Base-by-base conservation (phyloP, 2,797 vertebrate species). In the Iguana delicatissima region DNA sequence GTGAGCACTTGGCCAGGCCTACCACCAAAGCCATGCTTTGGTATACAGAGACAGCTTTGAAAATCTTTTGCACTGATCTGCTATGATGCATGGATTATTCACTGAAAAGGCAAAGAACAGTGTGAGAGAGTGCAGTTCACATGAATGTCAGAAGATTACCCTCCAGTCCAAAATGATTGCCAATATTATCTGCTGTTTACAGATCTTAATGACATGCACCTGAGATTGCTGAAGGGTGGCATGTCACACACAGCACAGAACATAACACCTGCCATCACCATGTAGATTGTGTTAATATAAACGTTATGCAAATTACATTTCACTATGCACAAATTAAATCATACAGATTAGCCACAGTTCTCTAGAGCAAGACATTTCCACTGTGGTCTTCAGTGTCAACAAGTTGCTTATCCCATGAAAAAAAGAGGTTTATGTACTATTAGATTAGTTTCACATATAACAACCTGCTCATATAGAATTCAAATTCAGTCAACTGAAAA, bases 301-400 rank as follows among this genome's bases (percentile, higher is more conserved):
- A 88, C 0, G 42, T 57, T 73, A 82, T 89, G 46, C 20, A 81
- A 85, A 73, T 32, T 62, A 5, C 2, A 83, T 87, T 32, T 91
- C 80, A 91, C 88, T 91, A 87, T 87, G 50, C 80, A 84, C 73
- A 79, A 87, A 91, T 91, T 87, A 91, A 83, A 84, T 91, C 76
- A 87, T 84, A 84, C 73, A 91, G 72, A 91, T 91, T 87, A 91
- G 85, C 59, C 80, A 79, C 22, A 84, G 80, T 35, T 72, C 59
- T 87, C 85, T 59, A 87, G 85, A 91, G 85, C 86, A 87, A 91
- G 73, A 57, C 59, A 69, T 69, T 91, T 91, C 80, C 80, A 91
- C 74, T 79, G 80, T 87, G 86, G 85, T 14, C 46, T 87, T 90
- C 62, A 20, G 24, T 77, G 72, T 83, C 85, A 87, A 87, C 72